A percentile compares a stretch with the other conserved stretches of the same genome.
Evolutionary conservation across 2,888 invertebrate genomes (phyloP).

Genomic region (Drosophila atripex): DNA sequence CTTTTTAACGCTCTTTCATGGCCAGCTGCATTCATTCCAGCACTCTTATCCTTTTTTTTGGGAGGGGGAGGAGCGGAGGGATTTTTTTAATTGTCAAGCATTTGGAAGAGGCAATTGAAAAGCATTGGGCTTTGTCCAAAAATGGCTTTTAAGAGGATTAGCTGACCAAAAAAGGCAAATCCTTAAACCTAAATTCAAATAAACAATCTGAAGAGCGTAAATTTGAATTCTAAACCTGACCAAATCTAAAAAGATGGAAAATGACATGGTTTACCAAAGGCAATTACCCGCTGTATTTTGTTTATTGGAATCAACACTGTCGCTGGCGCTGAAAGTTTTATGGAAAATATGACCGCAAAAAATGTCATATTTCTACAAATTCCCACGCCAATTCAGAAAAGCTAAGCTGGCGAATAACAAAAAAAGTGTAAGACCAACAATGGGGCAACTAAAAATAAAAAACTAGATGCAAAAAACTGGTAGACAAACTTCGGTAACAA

Average conservation of each 20-base stretch:
- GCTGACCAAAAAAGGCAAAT: constrained; percentile 1
- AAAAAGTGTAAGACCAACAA: constrained; percentile 27
- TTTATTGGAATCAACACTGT: constrained; percentile 1
- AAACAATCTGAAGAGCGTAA: constrained; percentile 1
- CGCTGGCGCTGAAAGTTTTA: constrained; percentile 7
- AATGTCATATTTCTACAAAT: constrained; percentile 19
- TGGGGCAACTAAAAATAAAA: constrained; percentile 15
- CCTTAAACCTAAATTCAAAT: not conserved
- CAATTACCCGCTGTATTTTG: not conserved
- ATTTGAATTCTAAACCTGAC: not conserved
- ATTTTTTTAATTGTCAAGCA: constrained; percentile 58
- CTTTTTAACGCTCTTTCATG: constrained; percentile 61
- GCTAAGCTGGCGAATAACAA: constrained; percentile 8
- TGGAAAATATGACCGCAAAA: constrained; percentile 3
- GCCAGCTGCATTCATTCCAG: constrained; percentile 53
- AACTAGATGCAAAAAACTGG: constrained; percentile 3
- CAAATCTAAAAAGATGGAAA: constrained; percentile 9
- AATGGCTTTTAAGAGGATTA: constrained; percentile 41
- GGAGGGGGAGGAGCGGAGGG: constrained; percentile 4
- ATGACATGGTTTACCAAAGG: not conserved
- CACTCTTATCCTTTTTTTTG: constrained; percentile 11
- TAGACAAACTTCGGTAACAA: constrained; percentile 14
- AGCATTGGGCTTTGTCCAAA: constrained; percentile 45
- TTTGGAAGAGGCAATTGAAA: constrained; percentile 56
- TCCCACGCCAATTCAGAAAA: not conserved